phyloP scores from a whole-genome alignment of 2,797 vertebrate genomes.

The Dryobates pubescens region DNA sequence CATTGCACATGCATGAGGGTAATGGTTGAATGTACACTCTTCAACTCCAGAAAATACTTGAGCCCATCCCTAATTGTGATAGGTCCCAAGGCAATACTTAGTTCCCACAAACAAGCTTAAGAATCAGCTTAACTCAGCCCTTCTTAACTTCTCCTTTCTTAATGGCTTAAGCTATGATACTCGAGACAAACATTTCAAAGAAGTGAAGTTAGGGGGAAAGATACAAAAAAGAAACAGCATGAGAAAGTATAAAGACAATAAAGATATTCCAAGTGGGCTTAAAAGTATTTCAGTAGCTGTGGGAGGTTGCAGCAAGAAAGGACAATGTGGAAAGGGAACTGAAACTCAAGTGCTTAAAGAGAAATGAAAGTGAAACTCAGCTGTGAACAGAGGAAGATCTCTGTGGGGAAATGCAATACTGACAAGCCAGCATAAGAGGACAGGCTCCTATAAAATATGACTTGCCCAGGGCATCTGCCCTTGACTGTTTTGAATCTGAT shows the following conservation, averaged over 20 bases:
- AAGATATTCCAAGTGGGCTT: neutral
- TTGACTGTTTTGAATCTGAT: neutral
- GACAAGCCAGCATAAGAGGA: neutral
- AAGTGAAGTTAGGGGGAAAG: neutral
- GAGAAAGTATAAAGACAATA: neutral
- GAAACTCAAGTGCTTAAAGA: conserved; percentile 46
- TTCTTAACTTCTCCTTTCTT: neutral
- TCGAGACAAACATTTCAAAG: neutral
- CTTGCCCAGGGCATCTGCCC: neutral
- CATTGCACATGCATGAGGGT: neutral
- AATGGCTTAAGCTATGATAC: neutral
- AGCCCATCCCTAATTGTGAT: neutral
- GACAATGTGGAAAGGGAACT: conserved; percentile 25
- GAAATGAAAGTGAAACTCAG: conserved; percentile 76
- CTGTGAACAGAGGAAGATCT: neutral
- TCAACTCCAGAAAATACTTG: neutral
- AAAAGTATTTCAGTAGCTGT: neutral
- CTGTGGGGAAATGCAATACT: neutral
- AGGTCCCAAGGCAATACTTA: neutral
- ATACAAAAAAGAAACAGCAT: neutral
- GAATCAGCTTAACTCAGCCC: neutral
- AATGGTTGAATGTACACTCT: neutral
- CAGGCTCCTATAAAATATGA: neutral
- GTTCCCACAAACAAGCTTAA: neutral
- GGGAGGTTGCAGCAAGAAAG: neutral